Evolutionary conservation across 2,113 vertebrate species (phyloP).

Genomic region (Galeopterus variegatus): DNA sequence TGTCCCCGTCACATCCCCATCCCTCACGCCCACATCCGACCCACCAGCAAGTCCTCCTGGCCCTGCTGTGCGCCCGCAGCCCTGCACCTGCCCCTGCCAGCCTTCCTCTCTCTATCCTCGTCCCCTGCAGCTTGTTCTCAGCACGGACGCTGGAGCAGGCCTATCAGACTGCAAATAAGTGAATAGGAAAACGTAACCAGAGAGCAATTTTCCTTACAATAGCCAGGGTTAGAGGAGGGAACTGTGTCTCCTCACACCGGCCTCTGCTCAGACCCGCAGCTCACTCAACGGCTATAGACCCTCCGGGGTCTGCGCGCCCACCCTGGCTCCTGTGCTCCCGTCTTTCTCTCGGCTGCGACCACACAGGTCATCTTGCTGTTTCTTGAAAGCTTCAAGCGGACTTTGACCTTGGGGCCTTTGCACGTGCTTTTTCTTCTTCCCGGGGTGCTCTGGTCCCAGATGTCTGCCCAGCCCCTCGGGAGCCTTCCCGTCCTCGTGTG

Average conservation of each 20-base stretch:
- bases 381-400: neutral
- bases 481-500: too few species aligned
- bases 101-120: neutral
- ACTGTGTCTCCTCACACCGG: fast-evolving
- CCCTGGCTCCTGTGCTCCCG: fast-evolving
- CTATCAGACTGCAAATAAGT: neutral
- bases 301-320: too few species aligned
- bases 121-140: neutral
- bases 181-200: neutral
- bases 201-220: neutral
- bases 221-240: too few species aligned
- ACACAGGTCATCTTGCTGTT: neutral
- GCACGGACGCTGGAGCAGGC: too few species aligned
- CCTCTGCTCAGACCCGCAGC: neutral
- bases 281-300: neutral
- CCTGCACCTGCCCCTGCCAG: too few species aligned
- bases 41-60: neutral
- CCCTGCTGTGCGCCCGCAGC: neutral
- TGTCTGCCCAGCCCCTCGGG: neutral
- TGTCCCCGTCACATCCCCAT: too few species aligned
- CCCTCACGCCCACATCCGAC: fast-evolving
- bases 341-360: neutral
- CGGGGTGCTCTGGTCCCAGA: neutral
- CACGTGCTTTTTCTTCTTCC: fast-evolving
- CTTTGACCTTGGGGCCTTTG: neutral